phyloP scores from a whole-genome alignment of 2,888 invertebrate species.

The Drosophila hamatofila region DNA sequence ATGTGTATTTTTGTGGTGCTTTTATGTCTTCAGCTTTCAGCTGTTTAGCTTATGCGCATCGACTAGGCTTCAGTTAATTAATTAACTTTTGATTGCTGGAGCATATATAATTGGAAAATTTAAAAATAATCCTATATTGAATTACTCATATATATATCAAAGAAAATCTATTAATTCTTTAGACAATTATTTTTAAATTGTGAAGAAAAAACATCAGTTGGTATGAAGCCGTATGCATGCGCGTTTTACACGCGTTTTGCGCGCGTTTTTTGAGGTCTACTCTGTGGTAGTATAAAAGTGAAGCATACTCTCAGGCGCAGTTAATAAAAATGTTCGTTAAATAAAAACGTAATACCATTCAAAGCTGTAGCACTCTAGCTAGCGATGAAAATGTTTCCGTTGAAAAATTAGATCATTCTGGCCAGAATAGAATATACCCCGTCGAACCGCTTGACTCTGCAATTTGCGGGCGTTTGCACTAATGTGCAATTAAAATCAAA shows the following conservation, averaged over 20 bases:
- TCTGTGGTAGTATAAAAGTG: not conserved
- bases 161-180: not conserved
- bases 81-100: not conserved
- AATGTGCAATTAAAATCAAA: constrained; percentile 62
- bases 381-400: not conserved
- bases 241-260: constrained; percentile 12
- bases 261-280: constrained; percentile 3
- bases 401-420: not conserved
- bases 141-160: not conserved
- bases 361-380: too few species aligned
- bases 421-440: not conserved
- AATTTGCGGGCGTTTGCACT: constrained; percentile 18
- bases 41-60: not conserved
- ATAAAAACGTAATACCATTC: not conserved
- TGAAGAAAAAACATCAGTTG: rapidly evolving
- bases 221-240: not conserved
- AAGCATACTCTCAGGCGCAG: constrained; percentile 30
- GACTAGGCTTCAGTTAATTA: constrained; percentile 2
- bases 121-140: not conserved
- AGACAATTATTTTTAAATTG: not conserved
- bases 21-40: not conserved
- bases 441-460: not conserved
- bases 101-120: too few species aligned
- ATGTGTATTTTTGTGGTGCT: not conserved
- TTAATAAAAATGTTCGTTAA: not conserved